Conservation (phyloP, 2,888 invertebrate species). For the Hypsopygia costalis region DNA sequence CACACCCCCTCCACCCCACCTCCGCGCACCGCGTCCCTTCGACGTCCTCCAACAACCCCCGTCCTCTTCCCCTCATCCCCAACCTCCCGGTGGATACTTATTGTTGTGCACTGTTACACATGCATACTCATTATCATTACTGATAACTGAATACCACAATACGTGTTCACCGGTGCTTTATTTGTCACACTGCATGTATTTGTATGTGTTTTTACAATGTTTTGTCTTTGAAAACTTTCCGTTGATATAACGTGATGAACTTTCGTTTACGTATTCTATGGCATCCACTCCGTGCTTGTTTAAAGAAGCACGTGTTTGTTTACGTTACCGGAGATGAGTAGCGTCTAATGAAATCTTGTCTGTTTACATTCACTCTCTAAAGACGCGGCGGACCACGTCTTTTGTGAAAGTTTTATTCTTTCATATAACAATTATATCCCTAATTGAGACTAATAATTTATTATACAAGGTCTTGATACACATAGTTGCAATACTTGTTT, state of each 20-base stretch:
- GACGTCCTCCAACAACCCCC: constrained; percentile 16
- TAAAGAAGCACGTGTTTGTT: constrained; percentile 1
- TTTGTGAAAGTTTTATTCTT: no score
- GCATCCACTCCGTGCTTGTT: background rate
- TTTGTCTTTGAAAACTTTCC: background rate
- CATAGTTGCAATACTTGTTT: no score
- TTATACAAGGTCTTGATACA: no score
- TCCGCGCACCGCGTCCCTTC: constrained; percentile 7
- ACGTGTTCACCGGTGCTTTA: constrained; percentile 26
- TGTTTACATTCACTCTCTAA: constrained; percentile 1
- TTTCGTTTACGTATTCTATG: background rate
- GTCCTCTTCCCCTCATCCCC: constrained; percentile 15
- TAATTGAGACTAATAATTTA: no score
- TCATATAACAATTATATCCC: no score
- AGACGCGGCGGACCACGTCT: background rate
- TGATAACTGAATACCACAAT: constrained; percentile 21
- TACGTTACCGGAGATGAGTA: constrained; percentile 8
- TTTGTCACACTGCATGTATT: constrained; percentile 1
- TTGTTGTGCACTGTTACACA: constrained; percentile 34
- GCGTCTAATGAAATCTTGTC: constrained; percentile 1
- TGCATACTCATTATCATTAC: constrained; percentile 18
- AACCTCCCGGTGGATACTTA: constrained; percentile 52
- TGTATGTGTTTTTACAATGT: background rate
- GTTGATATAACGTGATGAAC: background rate
- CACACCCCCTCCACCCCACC: constrained; percentile 13